phyloP scores from a whole-genome alignment of 1,140 invertebrate species.

The Metopolophium dirhodum region DNA sequence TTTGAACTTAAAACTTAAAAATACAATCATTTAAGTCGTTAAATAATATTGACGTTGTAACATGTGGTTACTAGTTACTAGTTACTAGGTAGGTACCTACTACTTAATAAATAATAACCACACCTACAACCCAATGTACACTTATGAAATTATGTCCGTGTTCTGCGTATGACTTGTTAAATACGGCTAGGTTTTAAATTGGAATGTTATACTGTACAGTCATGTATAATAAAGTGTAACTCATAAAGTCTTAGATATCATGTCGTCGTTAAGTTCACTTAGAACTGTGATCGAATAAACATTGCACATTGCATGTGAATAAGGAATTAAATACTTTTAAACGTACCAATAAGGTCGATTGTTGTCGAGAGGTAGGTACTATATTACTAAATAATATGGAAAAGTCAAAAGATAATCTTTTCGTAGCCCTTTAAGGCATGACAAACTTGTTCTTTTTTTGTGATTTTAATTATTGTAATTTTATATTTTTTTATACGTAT shows the following conservation, averaged over 20 bases:
- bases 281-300: not conserved
- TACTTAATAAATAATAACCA: not conserved
- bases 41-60: not conserved
- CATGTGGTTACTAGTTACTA: not conserved
- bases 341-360: not conserved
- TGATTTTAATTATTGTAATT: not conserved
- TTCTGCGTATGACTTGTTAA: not conserved
- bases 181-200: not conserved
- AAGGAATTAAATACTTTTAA: not conserved
- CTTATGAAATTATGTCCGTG: not conserved
- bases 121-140: constrained; percentile 5
- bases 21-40: not conserved
- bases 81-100: not conserved
- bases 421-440: not conserved
- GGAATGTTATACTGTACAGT: not conserved
- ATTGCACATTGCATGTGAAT: not conserved
- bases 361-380: not conserved
- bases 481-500: not conserved
- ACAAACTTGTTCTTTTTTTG: not conserved
- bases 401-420: constrained; percentile 4
- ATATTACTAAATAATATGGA: not conserved
- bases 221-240: not conserved
- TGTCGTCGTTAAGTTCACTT: not conserved
- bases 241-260: not conserved
- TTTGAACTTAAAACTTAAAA: not conserved